Percentiles rank a stretch among this genome's conserved stretches.
phyloP scores from a whole-genome alignment of 1,140 invertebrate species.

The Linepithema humile region DNA sequence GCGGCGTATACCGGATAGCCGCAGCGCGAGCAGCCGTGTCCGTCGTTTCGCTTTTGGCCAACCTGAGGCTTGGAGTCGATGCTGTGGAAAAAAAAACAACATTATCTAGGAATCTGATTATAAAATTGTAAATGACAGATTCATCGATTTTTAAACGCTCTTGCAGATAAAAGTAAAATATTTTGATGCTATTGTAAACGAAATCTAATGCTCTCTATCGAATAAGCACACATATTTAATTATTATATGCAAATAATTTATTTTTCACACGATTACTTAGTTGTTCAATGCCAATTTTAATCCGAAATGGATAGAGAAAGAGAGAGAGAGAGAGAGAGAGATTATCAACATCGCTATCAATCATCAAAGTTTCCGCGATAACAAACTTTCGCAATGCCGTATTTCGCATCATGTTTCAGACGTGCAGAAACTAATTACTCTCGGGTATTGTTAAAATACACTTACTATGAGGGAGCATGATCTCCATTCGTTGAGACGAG shows the following conservation, averaged over 20 bases:
- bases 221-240: no score
- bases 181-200: not conserved
- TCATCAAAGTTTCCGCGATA: conserved; percentile 11
- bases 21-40: conserved; percentile 93
- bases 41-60: conserved; percentile 86
- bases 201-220: not conserved
- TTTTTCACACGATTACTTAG: not conserved
- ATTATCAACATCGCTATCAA: conserved; percentile 23
- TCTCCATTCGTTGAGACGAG: conserved; percentile 91
- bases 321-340: no score
- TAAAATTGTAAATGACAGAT: not conserved
- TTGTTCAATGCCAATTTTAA: not conserved
- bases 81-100: conserved; percentile 74
- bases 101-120: not conserved
- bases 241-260: conserved; percentile 3
- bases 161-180: not conserved
- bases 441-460: conserved; percentile 60
- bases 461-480: conserved; percentile 89
- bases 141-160: not conserved
- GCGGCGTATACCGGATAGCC: conserved; percentile 96
- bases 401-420: conserved; percentile 1
- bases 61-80: conserved; percentile 85
- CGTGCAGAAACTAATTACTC: not conserved
- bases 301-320: not conserved
- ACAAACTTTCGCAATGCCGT: not conserved